Percentiles rank a stretch among this genome's conserved stretches.
phyloP scores from a whole-genome alignment of 2,113 vertebrate species.

The Pachypanchax playfairii region DNA sequence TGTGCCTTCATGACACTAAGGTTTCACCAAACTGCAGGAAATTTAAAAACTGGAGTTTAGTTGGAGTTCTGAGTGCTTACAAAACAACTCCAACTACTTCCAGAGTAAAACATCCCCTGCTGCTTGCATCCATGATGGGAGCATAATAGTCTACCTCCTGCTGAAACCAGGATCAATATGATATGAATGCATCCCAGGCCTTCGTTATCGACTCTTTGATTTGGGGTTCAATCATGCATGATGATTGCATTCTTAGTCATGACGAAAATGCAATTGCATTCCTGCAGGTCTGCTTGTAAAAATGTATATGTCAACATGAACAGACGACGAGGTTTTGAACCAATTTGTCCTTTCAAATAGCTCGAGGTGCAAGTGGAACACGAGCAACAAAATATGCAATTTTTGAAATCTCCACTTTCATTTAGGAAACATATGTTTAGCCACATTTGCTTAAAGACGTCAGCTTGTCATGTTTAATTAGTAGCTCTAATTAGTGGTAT shows the following conservation, averaged over 20 bases:
- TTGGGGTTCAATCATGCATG: conserved; percentile 11
- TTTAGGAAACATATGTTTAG: conserved; percentile 39
- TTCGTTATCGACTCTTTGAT: conserved; percentile 37
- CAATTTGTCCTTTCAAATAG: conserved; percentile 30
- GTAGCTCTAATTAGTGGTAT: conserved; percentile 23
- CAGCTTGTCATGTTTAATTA: conserved; percentile 37
- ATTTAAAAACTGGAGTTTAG: conserved; percentile 1
- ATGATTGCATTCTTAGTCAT: background rate
- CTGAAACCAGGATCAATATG: conserved; percentile 41
- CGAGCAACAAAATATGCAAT: conserved; percentile 18
- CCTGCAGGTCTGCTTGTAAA: background rate
- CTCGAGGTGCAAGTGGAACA: conserved; percentile 16
- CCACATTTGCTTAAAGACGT: conserved; percentile 20
- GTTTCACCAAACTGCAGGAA: conserved; percentile 3
- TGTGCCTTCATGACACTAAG: too few species aligned
- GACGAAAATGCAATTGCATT: conserved; percentile 10
- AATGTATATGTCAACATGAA: conserved; percentile 1
- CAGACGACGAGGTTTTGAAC: conserved; percentile 21
- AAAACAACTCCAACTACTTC: conserved; percentile 3
- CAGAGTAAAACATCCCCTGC: background rate
- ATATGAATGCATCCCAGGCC: conserved; percentile 16
- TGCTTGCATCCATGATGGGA: conserved; percentile 6
- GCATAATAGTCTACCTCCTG: conserved; percentile 17
- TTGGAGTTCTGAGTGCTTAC: background rate
- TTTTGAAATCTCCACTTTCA: conserved; percentile 32